Evolutionary conservation across 2,797 vertebrate genomes (phyloP).

Genomic region (Loriculus beryllinus): DNA sequence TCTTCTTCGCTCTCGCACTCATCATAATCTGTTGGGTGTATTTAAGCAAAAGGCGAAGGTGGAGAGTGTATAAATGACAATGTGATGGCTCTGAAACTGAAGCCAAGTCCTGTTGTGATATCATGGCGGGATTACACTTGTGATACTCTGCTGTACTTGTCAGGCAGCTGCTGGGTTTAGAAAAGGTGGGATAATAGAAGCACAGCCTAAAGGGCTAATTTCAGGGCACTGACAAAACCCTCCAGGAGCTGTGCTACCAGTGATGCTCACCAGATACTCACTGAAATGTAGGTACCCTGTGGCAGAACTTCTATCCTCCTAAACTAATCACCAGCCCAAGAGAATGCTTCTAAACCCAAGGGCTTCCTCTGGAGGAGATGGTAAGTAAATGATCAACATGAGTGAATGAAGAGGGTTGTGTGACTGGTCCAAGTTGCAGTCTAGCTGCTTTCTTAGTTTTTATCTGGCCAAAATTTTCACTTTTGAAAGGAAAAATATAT

Average conservation of each 20-base stretch:
- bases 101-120: rapidly evolving
- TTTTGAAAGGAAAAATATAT: neutral
- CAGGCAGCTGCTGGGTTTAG: neutral
- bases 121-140: neutral
- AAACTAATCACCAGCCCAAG: neutral
- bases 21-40: constrained; percentile 74
- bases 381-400: neutral
- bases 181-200: neutral
- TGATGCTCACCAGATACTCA: neutral
- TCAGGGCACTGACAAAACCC: neutral
- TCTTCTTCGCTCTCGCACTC: constrained; percentile 76
- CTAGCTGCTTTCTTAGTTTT: neutral
- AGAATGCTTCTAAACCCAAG: neutral
- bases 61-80: neutral
- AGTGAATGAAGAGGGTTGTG: neutral
- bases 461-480: neutral
- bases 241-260: neutral
- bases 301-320: neutral
- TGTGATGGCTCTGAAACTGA: neutral
- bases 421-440: neutral
- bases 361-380: neutral
- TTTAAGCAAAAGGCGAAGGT: neutral
- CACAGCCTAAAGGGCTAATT: neutral
- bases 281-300: neutral
- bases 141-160: neutral